Evolutionary conservation across 2,797 vertebrate genomes (phyloP).

Genomic region (Enteromius anoplus): DNA sequence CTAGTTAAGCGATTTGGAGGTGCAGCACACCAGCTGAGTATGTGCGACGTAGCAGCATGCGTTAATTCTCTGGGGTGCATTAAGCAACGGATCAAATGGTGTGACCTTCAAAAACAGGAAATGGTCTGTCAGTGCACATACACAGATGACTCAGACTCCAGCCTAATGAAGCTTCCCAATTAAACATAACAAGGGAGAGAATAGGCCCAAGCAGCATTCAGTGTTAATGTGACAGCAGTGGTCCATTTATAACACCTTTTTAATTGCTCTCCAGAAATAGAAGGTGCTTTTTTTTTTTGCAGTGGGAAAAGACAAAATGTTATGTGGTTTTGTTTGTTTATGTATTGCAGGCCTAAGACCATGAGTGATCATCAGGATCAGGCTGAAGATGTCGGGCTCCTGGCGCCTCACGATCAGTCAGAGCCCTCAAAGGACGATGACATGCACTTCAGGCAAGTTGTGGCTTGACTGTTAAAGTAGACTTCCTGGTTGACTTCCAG

Average conservation of each 20-base stretch:
- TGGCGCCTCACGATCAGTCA: conserved; percentile 61
- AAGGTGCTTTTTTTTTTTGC: conserved; percentile 1
- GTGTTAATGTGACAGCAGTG: conserved; percentile 33
- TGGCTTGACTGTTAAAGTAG: not conserved
- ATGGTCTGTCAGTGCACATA: conserved; percentile 31
- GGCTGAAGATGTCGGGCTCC: conserved; percentile 66
- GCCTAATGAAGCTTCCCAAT: conserved; percentile 49
- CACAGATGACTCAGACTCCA: conserved; percentile 16
- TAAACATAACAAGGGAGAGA: conserved; percentile 38
- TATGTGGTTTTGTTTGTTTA: conserved; percentile 5
- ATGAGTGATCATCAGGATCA: conserved; percentile 72
- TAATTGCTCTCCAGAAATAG: conserved; percentile 17
- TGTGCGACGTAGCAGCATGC: conserved; percentile 25
- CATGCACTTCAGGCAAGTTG: conserved; percentile 69
- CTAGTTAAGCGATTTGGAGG: conserved; percentile 31
- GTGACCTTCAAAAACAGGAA: conserved; percentile 56
- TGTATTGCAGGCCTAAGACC: conserved; percentile 57
- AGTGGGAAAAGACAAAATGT: conserved; percentile 20
- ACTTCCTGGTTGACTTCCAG: no score
- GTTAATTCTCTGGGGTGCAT: conserved; percentile 33
- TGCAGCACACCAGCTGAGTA: conserved; percentile 30
- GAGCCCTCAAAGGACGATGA: conserved; percentile 74
- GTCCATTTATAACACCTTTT: conserved; percentile 42
- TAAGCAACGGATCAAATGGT: conserved; percentile 42
- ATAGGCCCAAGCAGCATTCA: not conserved